These are phyloP conservation scores for Elanoides forficatus DNA, from an alignment of 2,113 vertebrate genomes.

Conservation along the genomic window DNA sequence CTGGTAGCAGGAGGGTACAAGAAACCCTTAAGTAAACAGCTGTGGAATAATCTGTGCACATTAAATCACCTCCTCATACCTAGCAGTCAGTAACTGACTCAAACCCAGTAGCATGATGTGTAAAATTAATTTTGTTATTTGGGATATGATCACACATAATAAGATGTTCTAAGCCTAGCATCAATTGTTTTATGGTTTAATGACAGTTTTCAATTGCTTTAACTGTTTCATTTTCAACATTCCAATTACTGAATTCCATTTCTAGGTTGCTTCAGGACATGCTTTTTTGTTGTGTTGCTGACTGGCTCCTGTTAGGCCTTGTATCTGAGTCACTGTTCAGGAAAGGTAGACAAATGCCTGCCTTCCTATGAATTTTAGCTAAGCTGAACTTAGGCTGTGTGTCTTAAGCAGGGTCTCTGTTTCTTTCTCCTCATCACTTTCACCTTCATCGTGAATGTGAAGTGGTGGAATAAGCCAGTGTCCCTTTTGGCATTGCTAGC, in stretches of 20 bases:
- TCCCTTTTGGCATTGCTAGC: not conserved
- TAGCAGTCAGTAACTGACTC: not conserved
- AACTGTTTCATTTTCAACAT: not conserved
- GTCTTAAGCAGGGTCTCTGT: not conserved
- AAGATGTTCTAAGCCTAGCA: not conserved
- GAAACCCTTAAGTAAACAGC: not conserved
- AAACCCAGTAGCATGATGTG: not conserved
- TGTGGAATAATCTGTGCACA: not conserved
- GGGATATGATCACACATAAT: not conserved
- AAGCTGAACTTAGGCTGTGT: not conserved
- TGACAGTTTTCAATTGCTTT: not conserved
- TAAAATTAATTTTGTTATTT: slow-evolving; percentile 1
- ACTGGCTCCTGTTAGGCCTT: not conserved
- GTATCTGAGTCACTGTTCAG: not conserved
- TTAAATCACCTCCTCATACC: not conserved
- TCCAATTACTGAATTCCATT: not conserved
- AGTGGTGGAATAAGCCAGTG: not conserved
- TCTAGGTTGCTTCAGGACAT: not conserved
- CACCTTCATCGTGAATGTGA: not conserved
- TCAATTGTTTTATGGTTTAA: not conserved
- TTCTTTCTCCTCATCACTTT: not conserved
- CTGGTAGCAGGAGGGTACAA: not conserved
- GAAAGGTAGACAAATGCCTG: not conserved
- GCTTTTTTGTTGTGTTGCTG: not conserved
- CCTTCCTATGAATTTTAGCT: not conserved